Conservation (phyloP, 2,113 vertebrate species). For the Chiloscyllium plagiosum region DNA sequence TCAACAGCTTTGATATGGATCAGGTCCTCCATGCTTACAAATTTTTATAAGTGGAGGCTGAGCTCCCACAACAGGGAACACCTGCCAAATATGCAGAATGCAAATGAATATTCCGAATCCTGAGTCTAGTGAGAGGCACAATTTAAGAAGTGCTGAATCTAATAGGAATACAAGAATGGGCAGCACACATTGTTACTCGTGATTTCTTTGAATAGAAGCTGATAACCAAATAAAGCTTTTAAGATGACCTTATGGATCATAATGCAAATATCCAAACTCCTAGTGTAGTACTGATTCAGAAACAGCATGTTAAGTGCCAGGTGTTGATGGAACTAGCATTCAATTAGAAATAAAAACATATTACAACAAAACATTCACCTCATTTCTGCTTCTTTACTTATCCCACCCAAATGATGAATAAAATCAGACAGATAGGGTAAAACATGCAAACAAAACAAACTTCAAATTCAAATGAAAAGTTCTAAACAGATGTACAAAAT, state of each 20-base stretch:
- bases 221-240: neutral
- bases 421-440: neutral
- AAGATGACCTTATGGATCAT: neutral
- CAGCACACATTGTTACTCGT: neutral
- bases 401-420: neutral
- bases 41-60: neutral
- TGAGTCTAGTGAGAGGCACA: neutral
- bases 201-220: neutral
- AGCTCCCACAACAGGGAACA: slow-evolving; percentile 1
- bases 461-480: neutral
- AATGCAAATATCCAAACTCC: neutral
- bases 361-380: neutral
- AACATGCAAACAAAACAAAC: neutral
- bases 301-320: neutral
- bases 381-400: neutral
- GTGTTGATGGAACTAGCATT: neutral
- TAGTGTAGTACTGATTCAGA: neutral
- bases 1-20: neutral
- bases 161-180: neutral
- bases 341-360: neutral
- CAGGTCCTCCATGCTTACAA: neutral
- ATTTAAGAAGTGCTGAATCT: neutral
- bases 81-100: neutral
- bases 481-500: neutral
- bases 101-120: neutral